Percentiles rank a stretch among this genome's conserved stretches.
Evolutionary conservation across 64 coral and sea anemone species (phyloP).

Genomic region (Actinia tenebrosa): DNA sequence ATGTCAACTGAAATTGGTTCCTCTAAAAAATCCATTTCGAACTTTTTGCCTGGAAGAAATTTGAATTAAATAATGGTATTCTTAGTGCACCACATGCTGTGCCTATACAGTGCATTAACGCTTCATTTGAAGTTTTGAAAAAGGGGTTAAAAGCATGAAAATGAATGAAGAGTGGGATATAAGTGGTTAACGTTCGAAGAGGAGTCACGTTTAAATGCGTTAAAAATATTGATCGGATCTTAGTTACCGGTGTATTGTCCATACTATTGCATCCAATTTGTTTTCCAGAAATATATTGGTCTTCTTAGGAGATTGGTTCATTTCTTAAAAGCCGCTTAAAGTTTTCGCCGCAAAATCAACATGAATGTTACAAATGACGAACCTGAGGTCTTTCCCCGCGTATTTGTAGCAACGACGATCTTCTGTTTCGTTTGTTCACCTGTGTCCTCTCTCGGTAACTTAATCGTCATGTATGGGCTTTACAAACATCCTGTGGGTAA

Average conservation of each 20-base stretch:
- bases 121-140: background rate
- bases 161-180: background rate
- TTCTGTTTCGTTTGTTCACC: slow-evolving; percentile 5
- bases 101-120: background rate
- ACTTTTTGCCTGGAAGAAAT: too few relatives aligned
- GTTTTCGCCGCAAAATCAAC: background rate
- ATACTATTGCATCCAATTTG: too few relatives aligned
- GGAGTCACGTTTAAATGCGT: too few relatives aligned
- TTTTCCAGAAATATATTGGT: too few relatives aligned
- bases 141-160: background rate
- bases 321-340: background rate
- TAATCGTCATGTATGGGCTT: background rate
- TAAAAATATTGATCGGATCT: too few relatives aligned
- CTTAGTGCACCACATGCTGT: background rate
- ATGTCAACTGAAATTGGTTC: too few relatives aligned
- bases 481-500: background rate
- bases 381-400: background rate
- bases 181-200: too few relatives aligned
- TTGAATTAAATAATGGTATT: background rate
- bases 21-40: too few relatives aligned
- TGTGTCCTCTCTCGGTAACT: background rate
- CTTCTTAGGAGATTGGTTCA: too few relatives aligned
- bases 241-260: too few relatives aligned
- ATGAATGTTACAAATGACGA: background rate
- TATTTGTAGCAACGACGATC: background rate